Evolutionary conservation across 2,888 invertebrate genomes (phyloP).

Genomic region (Scrobipalpa atriplicella): DNA sequence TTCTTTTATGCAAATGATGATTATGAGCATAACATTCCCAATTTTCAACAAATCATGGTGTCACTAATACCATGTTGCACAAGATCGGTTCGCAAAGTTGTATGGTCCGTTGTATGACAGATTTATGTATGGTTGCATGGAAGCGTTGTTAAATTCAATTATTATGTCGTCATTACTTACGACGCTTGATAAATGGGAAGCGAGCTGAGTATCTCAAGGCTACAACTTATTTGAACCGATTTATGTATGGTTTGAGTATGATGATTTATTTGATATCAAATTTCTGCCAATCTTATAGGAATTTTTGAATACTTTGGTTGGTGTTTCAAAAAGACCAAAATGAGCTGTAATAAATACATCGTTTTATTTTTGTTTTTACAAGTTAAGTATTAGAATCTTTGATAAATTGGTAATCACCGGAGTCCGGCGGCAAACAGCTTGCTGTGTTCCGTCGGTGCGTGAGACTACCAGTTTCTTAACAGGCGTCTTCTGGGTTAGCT

Average conservation of each 20-base stretch:
- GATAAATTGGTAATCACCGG: no score
- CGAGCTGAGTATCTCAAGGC: not conserved
- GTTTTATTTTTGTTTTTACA: no score
- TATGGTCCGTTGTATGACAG: constrained; percentile 12
- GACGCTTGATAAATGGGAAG: not conserved
- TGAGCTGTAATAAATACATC: no score
- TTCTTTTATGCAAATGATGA: no score
- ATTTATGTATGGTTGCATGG: constrained; percentile 16
- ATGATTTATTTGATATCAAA: not conserved
- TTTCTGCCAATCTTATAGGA: not conserved
- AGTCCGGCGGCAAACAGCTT: no score
- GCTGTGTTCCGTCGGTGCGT: no score
- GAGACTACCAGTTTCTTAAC: no score
- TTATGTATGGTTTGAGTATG: not conserved
- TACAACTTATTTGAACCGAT: constrained; percentile 7
- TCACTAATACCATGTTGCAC: not conserved
- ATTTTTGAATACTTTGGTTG: not conserved
- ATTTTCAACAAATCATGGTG: not conserved
- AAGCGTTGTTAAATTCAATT: constrained; percentile 15
- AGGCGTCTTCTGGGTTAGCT: no score
- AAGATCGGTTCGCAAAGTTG: not conserved
- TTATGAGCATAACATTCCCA: no score
- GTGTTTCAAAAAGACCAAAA: no score
- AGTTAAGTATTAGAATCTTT: no score
- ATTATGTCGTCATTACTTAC: constrained; percentile 21